Conservation (phyloP, 2,888 invertebrate genomes). For the Acronicta alni region DNA sequence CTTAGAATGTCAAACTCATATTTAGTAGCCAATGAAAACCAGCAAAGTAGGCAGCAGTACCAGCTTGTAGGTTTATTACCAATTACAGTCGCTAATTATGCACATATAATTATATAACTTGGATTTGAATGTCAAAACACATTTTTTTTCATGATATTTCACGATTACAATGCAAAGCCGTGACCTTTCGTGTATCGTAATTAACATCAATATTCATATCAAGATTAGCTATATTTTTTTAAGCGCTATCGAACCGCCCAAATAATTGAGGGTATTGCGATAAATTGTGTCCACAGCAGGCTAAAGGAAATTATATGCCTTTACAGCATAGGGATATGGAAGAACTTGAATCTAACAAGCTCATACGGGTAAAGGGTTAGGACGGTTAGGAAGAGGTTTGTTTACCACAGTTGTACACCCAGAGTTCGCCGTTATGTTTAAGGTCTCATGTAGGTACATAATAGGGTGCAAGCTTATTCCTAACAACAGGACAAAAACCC, state of each 20-base stretch:
- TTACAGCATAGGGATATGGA: no score
- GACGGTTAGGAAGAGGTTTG: no score
- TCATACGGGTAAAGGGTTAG: no score
- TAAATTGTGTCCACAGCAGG: no score
- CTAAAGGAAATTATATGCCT: no score
- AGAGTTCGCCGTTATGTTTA: no score
- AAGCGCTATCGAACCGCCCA: background rate
- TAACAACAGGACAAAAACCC: no score
- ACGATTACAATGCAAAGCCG: conserved; percentile 7
- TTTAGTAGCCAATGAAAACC: conserved; percentile 18
- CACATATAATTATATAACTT: conserved; percentile 13
- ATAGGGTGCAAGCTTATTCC: no score
- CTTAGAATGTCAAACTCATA: conserved; percentile 26
- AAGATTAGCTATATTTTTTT: background rate
- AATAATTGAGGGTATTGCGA: no score
- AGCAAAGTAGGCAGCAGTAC: conserved; percentile 4
- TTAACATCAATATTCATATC: background rate
- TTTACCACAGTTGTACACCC: no score
- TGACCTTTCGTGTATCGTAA: conserved; percentile 15
- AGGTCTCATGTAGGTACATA: no score
- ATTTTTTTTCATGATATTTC: conserved; percentile 5
- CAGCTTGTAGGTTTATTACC: conserved; percentile 15
- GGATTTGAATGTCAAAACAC: background rate
- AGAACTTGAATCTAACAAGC: no score
- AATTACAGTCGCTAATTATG: conserved; percentile 19